Base-by-base conservation (phyloP, 2,888 invertebrate species). In the Ophion costatus region DNA sequence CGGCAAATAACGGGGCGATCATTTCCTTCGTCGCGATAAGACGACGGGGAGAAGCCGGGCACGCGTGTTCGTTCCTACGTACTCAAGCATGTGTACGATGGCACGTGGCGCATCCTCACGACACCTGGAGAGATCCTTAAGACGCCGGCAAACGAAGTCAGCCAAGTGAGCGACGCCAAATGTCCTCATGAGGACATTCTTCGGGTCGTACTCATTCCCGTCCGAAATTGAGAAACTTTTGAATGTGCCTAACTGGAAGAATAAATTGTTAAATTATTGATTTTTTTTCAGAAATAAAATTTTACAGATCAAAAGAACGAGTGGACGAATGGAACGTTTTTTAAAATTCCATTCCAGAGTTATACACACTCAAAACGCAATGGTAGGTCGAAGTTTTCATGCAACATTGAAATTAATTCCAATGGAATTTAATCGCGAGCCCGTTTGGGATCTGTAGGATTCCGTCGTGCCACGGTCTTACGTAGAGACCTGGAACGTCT, bases 91-190 rank as follows among this genome's bases (percentile, higher is more conserved):
- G 38, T 69, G 42, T 56, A 22, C 20, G 11, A 24, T 20, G 64
- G 69, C 69, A 71, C 63, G 74, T 71, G 82, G 74, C 77, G 14
- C 29, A 80, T 80, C 73, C 61, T 74, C 24, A n/a, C n/a, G 73
- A 82, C 71, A 82, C 74, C 78, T 74, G 78, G 56, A 67, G 45
- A 24, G 78, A 61, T 38, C 33, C 67, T 69, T 56, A 51, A 63
- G 63, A 78, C 38, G 59, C 51, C 42, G 63, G 61, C 20, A 78
- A 82, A 73, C 22, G 67, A 11, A 67, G 69, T 59, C 69, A 74
- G 38, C 76, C 78, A 69, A 78, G 73, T 74, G 73, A 24, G 20
- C 24, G n/a, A 66, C 74, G 38, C 56, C 64, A 56, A 76, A 76
- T 61, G 74, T 75, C 33, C 33, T 24, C 24, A 57, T 4, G 51